phyloP scores from a whole-genome alignment of 92 coral and sea anemone genomes.

The Epizoanthus ramosus region DNA sequence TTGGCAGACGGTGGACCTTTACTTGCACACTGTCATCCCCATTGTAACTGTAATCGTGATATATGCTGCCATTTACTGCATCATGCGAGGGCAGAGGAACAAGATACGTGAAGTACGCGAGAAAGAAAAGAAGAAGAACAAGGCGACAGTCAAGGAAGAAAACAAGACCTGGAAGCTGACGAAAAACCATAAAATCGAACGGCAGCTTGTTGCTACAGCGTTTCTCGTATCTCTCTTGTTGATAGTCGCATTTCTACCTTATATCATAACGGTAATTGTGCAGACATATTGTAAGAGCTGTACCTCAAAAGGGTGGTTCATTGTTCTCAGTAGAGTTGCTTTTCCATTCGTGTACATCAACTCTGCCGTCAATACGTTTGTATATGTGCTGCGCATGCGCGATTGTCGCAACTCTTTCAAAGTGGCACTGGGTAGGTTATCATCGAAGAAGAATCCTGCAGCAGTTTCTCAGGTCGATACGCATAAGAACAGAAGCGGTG shows the following conservation, averaged over 20 bases:
- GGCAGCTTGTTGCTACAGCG: not conserved
- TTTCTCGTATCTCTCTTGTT: slow-evolving; percentile 7
- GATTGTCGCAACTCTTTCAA: not conserved
- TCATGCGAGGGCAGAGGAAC: slow-evolving; percentile 1
- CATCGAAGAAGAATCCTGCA: not conserved
- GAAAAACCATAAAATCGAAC: not conserved
- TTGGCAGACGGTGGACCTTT: not conserved
- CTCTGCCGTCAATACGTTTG: not conserved
- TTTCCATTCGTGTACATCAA: slow-evolving; percentile 1
- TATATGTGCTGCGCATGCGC: slow-evolving; percentile 14
- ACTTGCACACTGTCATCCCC: not conserved
- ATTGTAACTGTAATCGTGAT: not conserved
- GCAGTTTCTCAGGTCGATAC: not conserved
- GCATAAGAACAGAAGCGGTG: no score
- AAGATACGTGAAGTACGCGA: not conserved
- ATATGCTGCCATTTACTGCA: not conserved
- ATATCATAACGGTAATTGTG: not conserved
- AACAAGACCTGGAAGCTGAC: not conserved
- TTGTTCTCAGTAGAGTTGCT: slow-evolving; percentile 10
- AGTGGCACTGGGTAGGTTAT: not conserved
- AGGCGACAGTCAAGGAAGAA: not conserved
- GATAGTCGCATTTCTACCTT: slow-evolving; percentile 3
- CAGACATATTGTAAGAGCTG: not conserved
- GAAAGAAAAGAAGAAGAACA: no score
- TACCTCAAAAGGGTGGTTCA: not conserved